Conservation (phyloP, 2,888 invertebrate species). For the Myopa tessellatipennis region DNA sequence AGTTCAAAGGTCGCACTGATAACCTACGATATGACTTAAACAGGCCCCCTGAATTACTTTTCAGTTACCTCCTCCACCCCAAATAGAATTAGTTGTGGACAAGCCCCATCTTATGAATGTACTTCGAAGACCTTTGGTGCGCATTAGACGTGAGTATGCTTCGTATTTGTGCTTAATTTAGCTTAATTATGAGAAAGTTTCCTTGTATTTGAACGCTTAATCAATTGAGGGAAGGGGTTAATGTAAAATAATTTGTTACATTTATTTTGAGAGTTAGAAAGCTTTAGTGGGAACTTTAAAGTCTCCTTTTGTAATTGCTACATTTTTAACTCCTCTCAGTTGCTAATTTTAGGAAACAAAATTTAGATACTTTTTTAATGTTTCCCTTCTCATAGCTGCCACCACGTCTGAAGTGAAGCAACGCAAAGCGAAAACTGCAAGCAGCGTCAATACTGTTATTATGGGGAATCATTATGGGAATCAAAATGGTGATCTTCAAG, state of each 20-base stretch:
- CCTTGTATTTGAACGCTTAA: not conserved
- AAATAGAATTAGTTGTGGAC: constrained; percentile 79
- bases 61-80: constrained; percentile 79
- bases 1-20: constrained; percentile 62
- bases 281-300: too few relatives aligned
- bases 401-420: constrained; percentile 70
- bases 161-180: too few relatives aligned
- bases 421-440: constrained; percentile 56
- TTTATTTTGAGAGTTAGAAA: too few relatives aligned
- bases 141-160: constrained; percentile 73
- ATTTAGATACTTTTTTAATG: not conserved
- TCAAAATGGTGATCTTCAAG: constrained; percentile 50
- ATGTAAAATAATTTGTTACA: too few relatives aligned
- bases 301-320: too few relatives aligned
- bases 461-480: constrained; percentile 20
- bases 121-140: constrained; percentile 73
- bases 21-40: not conserved
- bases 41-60: constrained; percentile 37
- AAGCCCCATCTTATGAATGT: constrained; percentile 76
- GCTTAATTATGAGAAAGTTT: too few relatives aligned
- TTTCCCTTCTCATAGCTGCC: constrained; percentile 65
- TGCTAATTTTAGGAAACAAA: too few relatives aligned
- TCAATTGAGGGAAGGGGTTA: not conserved
- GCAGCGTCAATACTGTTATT: constrained; percentile 43
- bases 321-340: too few relatives aligned